These are phyloP conservation scores for Aphidius gifuensis DNA, from an alignment of 1,140 invertebrate genomes.

Conservation along the genomic window DNA sequence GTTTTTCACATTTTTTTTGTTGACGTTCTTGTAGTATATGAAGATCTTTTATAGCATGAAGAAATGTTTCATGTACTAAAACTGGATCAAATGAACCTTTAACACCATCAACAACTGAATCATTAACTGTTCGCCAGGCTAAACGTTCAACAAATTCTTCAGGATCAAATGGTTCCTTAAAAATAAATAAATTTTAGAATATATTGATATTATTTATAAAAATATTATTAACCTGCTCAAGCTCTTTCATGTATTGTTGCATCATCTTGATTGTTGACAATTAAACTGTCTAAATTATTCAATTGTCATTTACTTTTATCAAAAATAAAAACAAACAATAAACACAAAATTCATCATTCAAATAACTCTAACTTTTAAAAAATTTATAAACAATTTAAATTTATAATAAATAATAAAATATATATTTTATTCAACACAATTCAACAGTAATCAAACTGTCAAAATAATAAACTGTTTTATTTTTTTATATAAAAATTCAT, in stretches of 20 bases:
- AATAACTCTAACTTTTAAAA: too few species aligned
- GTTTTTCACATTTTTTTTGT: slow-evolving; percentile 81
- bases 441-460: too few species aligned
- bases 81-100: slow-evolving; percentile 71
- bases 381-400: too few species aligned
- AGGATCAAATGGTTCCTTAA: slow-evolving; percentile 90
- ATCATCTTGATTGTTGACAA: slow-evolving; percentile 62
- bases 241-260: slow-evolving; percentile 79
- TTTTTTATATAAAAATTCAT: too few species aligned
- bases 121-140: slow-evolving; percentile 88
- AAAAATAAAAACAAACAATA: too few species aligned
- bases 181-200: slow-evolving; percentile 13
- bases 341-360: too few species aligned
- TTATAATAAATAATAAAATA: too few species aligned
- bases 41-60: slow-evolving; percentile 82
- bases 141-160: slow-evolving; percentile 96
- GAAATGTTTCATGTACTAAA: slow-evolving; percentile 85
- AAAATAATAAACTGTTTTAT: too few species aligned
- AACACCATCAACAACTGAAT: slow-evolving; percentile 65
- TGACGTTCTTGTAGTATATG: slow-evolving; percentile 80
- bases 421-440: too few species aligned
- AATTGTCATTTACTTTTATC: too few species aligned
- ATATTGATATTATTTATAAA: too few species aligned
- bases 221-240: slow-evolving; percentile 64
- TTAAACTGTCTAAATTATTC: too few species aligned